These are phyloP conservation scores for Discoglossus pictus DNA, from an alignment of 2,797 vertebrate genomes.

Conservation along the genomic window DNA sequence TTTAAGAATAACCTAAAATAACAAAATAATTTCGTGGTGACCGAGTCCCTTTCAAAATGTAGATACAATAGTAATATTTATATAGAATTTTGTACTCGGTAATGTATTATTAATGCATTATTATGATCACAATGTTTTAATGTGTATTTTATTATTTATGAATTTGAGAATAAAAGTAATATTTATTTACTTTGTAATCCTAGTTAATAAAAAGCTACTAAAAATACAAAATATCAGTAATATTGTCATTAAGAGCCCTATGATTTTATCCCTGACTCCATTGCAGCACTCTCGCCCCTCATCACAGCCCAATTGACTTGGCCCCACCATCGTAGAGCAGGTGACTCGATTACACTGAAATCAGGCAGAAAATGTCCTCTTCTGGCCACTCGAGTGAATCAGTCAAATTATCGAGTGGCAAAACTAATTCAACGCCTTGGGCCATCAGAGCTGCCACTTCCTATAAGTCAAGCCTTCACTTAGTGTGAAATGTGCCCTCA, in stretches of 20 bases:
- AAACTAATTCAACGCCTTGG: slow-evolving; percentile 76
- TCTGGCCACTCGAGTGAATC: slow-evolving; percentile 78
- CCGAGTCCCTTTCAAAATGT: no score
- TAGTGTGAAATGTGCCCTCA: slow-evolving; percentile 76
- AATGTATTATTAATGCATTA: no score
- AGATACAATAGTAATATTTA: no score
- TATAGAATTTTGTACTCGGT: no score
- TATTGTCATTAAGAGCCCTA: slow-evolving; percentile 1
- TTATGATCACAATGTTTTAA: no score
- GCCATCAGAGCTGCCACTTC: slow-evolving; percentile 77
- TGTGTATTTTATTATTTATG: no score
- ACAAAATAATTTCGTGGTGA: no score
- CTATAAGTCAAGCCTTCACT: slow-evolving; percentile 77
- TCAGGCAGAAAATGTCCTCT: slow-evolving; percentile 80
- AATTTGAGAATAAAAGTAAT: no score
- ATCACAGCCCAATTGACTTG: slow-evolving; percentile 56
- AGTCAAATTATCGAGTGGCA: slow-evolving; percentile 80
- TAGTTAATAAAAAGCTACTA: no score
- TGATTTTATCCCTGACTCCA: slow-evolving; percentile 2
- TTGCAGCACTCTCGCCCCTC: slow-evolving; percentile 39
- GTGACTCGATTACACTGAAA: slow-evolving; percentile 78
- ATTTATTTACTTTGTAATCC: no score
- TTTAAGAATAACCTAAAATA: no score
- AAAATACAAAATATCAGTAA: no score
- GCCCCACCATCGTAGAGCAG: slow-evolving; percentile 64